These are phyloP conservation scores for Hydrotaea cyrtoneurina DNA, from an alignment of 2,888 invertebrate species.

Conservation along the genomic window DNA sequence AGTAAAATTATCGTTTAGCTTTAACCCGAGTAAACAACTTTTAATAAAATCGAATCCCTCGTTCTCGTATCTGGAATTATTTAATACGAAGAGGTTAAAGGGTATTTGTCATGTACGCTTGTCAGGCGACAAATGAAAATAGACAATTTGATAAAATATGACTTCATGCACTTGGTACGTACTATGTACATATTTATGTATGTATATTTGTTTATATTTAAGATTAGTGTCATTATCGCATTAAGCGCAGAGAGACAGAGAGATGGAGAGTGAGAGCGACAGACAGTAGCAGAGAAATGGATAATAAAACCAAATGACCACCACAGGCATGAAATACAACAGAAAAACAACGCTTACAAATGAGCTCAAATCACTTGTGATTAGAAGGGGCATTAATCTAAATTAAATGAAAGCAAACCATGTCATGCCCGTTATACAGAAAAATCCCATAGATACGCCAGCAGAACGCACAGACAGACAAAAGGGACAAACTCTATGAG, in stretches of 20 bases:
- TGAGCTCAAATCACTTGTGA: slow-evolving; percentile 20
- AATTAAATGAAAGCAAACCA: slow-evolving; percentile 45
- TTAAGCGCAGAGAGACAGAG: not conserved
- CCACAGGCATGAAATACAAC: not conserved
- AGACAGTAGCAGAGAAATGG: not conserved
- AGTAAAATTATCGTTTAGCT: too few species aligned
- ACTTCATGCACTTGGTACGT: not conserved
- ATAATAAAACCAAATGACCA: too few species aligned
- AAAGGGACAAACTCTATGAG: not conserved
- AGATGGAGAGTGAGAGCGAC: not conserved
- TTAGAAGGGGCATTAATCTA: slow-evolving; percentile 43
- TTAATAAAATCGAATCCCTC: too few species aligned
- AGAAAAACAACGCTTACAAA: not conserved
- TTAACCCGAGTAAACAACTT: too few species aligned
- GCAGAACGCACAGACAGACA: not conserved
- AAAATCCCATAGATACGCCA: not conserved
- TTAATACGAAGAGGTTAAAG: too few species aligned
- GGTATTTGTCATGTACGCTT: too few species aligned
- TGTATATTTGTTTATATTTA: not conserved
- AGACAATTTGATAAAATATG: not conserved
- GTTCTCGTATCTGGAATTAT: too few species aligned
- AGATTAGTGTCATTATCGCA: not conserved
- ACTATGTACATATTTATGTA: not conserved
- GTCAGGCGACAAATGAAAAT: not conserved
- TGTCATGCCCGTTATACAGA: too few species aligned